Percentiles rank a stretch among this genome's conserved stretches.
Evolutionary conservation across 2,888 invertebrate species (phyloP).

Genomic region (Marasmarcha lunaedactyla): DNA sequence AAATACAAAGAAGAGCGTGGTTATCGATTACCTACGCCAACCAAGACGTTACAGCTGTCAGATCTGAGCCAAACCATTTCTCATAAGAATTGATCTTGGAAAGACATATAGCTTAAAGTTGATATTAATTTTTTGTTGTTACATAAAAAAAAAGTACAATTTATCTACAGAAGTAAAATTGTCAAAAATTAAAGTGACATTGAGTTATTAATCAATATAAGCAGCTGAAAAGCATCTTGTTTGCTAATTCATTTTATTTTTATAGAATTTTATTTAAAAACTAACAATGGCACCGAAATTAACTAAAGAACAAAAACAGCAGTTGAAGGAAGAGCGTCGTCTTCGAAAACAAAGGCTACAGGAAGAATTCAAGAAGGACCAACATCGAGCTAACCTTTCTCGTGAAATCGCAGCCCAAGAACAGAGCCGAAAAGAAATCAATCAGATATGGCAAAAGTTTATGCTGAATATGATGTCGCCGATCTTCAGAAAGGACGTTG

Average conservation of each 20-base stretch:
- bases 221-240: no score
- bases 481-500: slow-evolving; percentile 41
- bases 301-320: slow-evolving; percentile 45
- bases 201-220: no score
- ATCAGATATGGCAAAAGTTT: slow-evolving; percentile 41
- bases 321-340: slow-evolving; percentile 42
- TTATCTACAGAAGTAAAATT: no score
- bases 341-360: slow-evolving; percentile 35
- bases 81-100: no score
- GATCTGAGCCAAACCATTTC: no score
- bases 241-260: slow-evolving; percentile 7
- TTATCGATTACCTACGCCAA: no score
- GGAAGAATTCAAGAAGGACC: slow-evolving; percentile 27
- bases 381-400: slow-evolving; percentile 39
- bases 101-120: no score
- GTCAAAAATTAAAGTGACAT: no score
- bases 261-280: slow-evolving; percentile 8
- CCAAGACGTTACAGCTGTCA: no score
- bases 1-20: no score
- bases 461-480: slow-evolving; percentile 57
- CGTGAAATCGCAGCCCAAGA: slow-evolving; percentile 45
- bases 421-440: slow-evolving; percentile 31
- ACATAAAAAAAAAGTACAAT: no score
- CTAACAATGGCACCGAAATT: background rate
- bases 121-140: no score